phyloP scores from a whole-genome alignment of 2,797 vertebrate genomes.

The Platyrinchus mystaceus region DNA sequence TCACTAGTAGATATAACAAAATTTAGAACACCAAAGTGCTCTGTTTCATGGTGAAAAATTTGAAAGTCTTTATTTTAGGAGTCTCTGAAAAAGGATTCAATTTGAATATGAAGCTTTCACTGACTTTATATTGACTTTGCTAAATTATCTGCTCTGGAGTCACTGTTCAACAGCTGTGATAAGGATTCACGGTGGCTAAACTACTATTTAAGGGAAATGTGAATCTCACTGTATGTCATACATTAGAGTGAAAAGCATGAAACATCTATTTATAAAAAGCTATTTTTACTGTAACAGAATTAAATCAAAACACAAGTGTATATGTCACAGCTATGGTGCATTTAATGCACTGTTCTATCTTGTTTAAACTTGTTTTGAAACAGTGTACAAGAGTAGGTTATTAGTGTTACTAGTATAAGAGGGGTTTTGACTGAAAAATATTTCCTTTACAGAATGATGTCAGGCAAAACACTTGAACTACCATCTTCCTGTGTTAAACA shows the following conservation, averaged over 20 bases:
- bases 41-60: background rate
- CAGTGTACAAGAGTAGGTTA: background rate
- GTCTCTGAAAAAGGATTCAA: background rate
- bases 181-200: background rate
- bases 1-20: background rate
- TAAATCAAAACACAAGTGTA: background rate
- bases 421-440: background rate
- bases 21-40: background rate
- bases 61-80: background rate
- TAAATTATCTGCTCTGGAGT: background rate
- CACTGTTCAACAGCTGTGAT: background rate
- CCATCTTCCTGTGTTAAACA: background rate
- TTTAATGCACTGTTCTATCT: background rate
- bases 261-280: background rate
- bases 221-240: background rate
- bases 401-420: background rate
- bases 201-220: background rate
- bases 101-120: background rate
- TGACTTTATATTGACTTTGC: background rate
- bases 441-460: background rate
- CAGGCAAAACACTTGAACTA: background rate
- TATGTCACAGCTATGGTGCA: background rate
- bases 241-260: background rate
- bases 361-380: background rate
- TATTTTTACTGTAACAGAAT: background rate